Evolutionary conservation across 1,140 invertebrate genomes (phyloP).

Genomic region (Thaumetopoea pityocampa): DNA sequence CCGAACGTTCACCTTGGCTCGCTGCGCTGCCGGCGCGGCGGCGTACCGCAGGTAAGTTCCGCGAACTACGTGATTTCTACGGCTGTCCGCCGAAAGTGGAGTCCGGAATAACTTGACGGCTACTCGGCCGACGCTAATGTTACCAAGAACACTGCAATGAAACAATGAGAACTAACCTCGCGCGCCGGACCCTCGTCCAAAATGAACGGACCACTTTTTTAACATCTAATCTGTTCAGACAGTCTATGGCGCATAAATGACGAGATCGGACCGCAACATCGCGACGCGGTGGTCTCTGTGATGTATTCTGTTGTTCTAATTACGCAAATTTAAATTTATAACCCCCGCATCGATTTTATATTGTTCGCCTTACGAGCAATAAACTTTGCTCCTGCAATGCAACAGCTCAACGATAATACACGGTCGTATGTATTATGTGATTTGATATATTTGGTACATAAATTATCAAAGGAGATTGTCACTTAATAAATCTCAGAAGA

Average conservation of each 20-base stretch:
- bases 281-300: slow-evolving; percentile 51
- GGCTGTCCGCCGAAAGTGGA: slow-evolving; percentile 66
- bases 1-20: slow-evolving; percentile 71
- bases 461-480: slow-evolving; percentile 1
- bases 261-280: slow-evolving; percentile 9
- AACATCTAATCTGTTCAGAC: no score
- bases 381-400: slow-evolving; percentile 14
- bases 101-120: slow-evolving; percentile 46
- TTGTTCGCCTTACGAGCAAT: slow-evolving; percentile 21
- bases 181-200: slow-evolving; percentile 23
- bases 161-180: slow-evolving; percentile 47
- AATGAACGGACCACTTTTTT: slow-evolving; percentile 8
- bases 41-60: slow-evolving; percentile 72
- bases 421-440: no score
- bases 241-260: slow-evolving; percentile 24
- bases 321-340: slow-evolving; percentile 35
- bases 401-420: slow-evolving; percentile 1
- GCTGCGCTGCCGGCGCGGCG: slow-evolving; percentile 57
- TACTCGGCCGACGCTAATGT: slow-evolving; percentile 53
- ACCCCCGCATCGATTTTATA: slow-evolving; percentile 48
- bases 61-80: slow-evolving; percentile 73
- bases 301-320: slow-evolving; percentile 35
- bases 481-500: slow-evolving; percentile 2
- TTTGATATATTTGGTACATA: slow-evolving; percentile 5
- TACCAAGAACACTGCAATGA: slow-evolving; percentile 64